phyloP scores from a whole-genome alignment of 2,888 invertebrate genomes.

The Agriopis marginaria region DNA sequence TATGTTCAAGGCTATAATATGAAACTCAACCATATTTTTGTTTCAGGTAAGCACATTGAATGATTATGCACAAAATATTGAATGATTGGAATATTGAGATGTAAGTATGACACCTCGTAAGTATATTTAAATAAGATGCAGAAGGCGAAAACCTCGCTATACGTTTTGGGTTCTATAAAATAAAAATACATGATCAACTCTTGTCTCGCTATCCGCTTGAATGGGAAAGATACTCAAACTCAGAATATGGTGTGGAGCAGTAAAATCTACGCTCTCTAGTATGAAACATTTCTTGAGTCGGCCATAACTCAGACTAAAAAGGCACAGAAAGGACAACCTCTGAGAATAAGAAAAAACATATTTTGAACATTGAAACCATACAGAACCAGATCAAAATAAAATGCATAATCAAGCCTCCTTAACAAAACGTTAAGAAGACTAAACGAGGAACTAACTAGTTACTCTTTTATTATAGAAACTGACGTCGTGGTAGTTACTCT shows the following conservation, averaged over 20 bases:
- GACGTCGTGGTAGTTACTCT: too few relatives aligned
- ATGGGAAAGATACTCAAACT: conserved; percentile 41
- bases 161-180: neutral
- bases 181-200: neutral
- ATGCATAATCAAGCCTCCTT: too few relatives aligned
- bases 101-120: neutral
- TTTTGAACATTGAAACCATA: neutral
- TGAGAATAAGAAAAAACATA: too few relatives aligned
- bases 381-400: too few relatives aligned
- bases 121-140: neutral
- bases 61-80: too few relatives aligned
- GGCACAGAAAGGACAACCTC: neutral
- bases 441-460: too few relatives aligned
- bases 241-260: conserved; percentile 21
- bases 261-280: conserved; percentile 7
- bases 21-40: neutral
- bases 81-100: too few relatives aligned
- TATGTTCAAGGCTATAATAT: too few relatives aligned
- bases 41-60: conserved; percentile 1
- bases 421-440: too few relatives aligned
- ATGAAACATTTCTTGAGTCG: conserved; percentile 16
- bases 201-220: conserved; percentile 2
- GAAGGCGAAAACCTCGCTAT: neutral
- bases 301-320: neutral
- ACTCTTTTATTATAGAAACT: too few relatives aligned